Conservation (phyloP, 2,888 invertebrate species). For the Amphiduros pacificus region DNA sequence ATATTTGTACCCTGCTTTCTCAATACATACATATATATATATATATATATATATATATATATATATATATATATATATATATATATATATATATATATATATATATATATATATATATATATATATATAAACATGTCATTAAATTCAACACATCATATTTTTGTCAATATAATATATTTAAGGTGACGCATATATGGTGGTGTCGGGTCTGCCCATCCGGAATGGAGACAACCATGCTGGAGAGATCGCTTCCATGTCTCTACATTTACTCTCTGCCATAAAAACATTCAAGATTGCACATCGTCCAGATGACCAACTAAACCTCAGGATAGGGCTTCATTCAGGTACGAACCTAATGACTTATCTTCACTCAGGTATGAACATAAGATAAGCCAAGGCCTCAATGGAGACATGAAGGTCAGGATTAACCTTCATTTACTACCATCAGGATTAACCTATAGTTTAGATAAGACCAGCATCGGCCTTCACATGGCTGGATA, state of each 20-base stretch:
- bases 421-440: neutral
- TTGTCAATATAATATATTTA: too few species aligned
- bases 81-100: neutral
- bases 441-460: too few species aligned
- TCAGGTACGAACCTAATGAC: too few species aligned
- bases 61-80: neutral
- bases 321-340: conserved; percentile 53
- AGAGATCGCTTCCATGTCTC: conserved; percentile 54
- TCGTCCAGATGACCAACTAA: conserved; percentile 42
- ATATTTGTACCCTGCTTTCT: too few species aligned
- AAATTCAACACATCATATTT: too few species aligned
- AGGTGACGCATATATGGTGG: conserved; percentile 54
- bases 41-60: neutral
- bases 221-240: conserved; percentile 49
- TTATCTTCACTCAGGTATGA: too few species aligned
- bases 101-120: neutral
- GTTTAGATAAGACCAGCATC: too few species aligned
- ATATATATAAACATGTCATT: neutral
- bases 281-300: conserved; percentile 45
- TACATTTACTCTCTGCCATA: conserved; percentile 45
- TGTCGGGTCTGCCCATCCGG: conserved; percentile 47
- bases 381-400: too few species aligned
- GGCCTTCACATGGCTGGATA: too few species aligned
- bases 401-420: too few species aligned
- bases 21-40: neutral